A percentile compares a stretch with the other conserved stretches of the same genome.
Evolutionary conservation across 2,797 vertebrate genomes (phyloP).

Genomic region (Sebastes miniatus): DNA sequence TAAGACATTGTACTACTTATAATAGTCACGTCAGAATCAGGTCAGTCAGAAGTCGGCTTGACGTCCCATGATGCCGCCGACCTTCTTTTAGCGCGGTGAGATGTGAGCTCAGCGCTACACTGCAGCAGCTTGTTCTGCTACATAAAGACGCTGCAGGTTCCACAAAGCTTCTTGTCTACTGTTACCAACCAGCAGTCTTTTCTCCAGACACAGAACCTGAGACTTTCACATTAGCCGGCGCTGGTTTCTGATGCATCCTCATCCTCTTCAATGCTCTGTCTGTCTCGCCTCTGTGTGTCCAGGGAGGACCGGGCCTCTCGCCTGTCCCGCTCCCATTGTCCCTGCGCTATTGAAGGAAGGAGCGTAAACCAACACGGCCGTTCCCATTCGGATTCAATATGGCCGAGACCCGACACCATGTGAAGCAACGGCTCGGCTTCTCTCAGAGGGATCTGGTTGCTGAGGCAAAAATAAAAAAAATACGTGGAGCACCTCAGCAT

Average conservation of each 20-base stretch:
- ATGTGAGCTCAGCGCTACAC: neutral
- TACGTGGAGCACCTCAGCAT: conserved; percentile 8
- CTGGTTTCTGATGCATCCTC: conserved; percentile 25
- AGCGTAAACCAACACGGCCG: conserved; percentile 64
- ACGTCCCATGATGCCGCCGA: neutral
- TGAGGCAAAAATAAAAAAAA: neutral
- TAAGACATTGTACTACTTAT: too few species aligned
- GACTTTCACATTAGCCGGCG: neutral
- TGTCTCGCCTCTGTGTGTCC: conserved; percentile 44
- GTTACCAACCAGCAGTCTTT: conserved; percentile 33
- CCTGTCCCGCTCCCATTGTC: conserved; percentile 64
- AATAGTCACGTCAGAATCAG: neutral
- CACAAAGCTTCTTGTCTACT: conserved; percentile 48
- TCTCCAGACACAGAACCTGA: conserved; percentile 26
- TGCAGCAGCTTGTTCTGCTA: conserved; percentile 32
- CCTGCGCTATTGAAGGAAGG: conserved; percentile 41
- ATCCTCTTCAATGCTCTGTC: conserved; percentile 53
- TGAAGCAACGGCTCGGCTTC: conserved; percentile 73
- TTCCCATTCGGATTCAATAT: conserved; percentile 63
- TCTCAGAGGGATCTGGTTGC: conserved; percentile 77
- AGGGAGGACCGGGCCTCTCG: conserved; percentile 38
- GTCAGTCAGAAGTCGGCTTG: neutral
- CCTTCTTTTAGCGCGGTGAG: neutral
- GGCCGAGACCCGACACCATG: conserved; percentile 74
- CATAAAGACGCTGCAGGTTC: conserved; percentile 35